Percentiles rank a stretch among this genome's conserved stretches.
Evolutionary conservation across 2,797 vertebrate species (phyloP).

Genomic region (Sebastiscus albofasciatus): DNA sequence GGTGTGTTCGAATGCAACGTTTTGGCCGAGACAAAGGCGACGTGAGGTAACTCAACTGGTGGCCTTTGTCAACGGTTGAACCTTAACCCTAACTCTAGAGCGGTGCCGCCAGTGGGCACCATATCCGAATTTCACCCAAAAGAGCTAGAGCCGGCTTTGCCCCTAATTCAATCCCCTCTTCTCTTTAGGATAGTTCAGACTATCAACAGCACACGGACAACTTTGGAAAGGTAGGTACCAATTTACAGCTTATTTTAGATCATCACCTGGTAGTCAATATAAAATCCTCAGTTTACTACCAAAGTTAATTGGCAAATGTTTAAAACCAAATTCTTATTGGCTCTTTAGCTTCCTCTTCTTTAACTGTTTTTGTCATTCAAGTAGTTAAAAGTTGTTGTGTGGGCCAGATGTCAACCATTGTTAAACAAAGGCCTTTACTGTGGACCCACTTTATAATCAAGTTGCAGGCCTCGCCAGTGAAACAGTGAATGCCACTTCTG

Average conservation of each 20-base stretch:
- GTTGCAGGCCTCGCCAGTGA: constrained; percentile 43
- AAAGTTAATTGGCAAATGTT: background rate
- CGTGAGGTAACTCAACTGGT: too few species aligned
- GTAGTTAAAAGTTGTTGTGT: constrained; percentile 28
- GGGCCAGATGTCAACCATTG: constrained; percentile 42
- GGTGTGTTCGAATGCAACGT: too few species aligned
- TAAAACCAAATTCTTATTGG: background rate
- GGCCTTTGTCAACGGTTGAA: too few species aligned
- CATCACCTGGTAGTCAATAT: background rate
- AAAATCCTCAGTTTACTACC: background rate
- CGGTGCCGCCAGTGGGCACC: too few species aligned
- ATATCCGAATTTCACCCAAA: rapidly evolving
- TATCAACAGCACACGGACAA: constrained; percentile 96
- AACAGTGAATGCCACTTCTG: constrained; percentile 63
- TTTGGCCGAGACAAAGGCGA: too few species aligned
- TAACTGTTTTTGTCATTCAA: constrained; percentile 38
- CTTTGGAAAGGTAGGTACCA: constrained; percentile 91
- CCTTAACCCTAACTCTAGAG: too few species aligned
- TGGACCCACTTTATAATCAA: constrained; percentile 57
- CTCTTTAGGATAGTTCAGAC: constrained; percentile 90
- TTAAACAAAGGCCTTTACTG: constrained; percentile 60
- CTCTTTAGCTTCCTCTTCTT: constrained; percentile 16
- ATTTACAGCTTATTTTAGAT: background rate
- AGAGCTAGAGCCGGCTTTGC: too few species aligned
- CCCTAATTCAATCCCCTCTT: background rate